Conservation (phyloP, 2,888 invertebrate species). For the Apamea monoglypha region DNA sequence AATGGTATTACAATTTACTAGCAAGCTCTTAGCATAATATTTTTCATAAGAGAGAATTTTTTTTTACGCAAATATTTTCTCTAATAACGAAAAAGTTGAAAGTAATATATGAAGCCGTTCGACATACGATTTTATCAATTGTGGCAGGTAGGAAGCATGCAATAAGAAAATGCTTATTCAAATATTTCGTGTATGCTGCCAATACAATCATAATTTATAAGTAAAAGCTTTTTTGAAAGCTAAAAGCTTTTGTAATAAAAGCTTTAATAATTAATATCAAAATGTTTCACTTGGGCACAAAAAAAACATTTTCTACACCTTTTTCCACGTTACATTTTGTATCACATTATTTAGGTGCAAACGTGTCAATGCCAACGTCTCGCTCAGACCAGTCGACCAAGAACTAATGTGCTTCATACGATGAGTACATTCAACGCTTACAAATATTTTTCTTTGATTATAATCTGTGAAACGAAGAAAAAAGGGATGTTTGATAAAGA, state of each 20-base stretch:
- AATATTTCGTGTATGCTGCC: not conserved
- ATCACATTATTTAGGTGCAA: not conserved
- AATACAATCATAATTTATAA: not conserved
- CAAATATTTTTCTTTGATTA: constrained; percentile 54
- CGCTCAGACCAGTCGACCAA: constrained; percentile 32
- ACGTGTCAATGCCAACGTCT: constrained; percentile 21
- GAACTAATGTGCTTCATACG: constrained; percentile 36
- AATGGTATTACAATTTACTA: not conserved
- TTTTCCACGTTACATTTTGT: not conserved
- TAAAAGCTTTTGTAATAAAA: not conserved
- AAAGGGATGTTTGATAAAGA: constrained; percentile 28
- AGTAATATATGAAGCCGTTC: not conserved
- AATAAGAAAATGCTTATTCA: not conserved
- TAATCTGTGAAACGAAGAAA: constrained; percentile 54
- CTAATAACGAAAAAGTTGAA: not conserved
- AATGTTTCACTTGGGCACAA: not conserved
- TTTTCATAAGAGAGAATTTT: not conserved
- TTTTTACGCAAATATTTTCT: not conserved
- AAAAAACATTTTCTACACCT: not conserved
- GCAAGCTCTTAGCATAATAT: not conserved
- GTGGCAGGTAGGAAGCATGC: not conserved
- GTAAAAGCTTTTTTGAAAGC: not conserved
- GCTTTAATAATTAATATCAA: not conserved
- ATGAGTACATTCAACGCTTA: constrained; percentile 28
- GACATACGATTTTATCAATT: constrained; percentile 1